A percentile compares a stretch with the other conserved stretches of the same genome.
phyloP scores from a whole-genome alignment of 2,888 invertebrate genomes.

The Mimumesa dahlbomi region DNA sequence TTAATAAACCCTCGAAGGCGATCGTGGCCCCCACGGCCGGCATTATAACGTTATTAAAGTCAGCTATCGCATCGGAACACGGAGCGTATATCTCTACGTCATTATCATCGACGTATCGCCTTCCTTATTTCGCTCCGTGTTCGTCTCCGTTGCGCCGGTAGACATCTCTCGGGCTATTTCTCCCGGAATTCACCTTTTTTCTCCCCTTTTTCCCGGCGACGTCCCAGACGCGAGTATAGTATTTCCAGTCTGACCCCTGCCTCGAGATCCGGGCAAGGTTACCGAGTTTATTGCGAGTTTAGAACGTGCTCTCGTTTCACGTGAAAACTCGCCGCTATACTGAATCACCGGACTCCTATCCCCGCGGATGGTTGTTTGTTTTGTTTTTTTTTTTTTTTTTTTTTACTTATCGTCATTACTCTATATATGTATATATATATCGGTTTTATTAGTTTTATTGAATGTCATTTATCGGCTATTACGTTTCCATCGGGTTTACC shows the following conservation, averaged over 20 bases:
- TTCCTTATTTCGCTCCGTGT: constrained; percentile 16
- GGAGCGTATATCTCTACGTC: constrained; percentile 50
- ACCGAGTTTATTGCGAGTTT: constrained; percentile 69
- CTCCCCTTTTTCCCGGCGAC: constrained; percentile 10
- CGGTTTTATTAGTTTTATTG: too few relatives aligned
- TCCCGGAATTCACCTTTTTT: constrained; percentile 18
- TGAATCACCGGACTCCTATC: constrained; percentile 23
- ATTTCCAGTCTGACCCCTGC: constrained; percentile 66
- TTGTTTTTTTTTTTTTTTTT: constrained; percentile 24
- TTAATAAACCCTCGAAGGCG: constrained; percentile 65
- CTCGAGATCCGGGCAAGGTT: constrained; percentile 67
- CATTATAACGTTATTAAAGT: constrained; percentile 67
- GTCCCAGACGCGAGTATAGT: constrained; percentile 29
- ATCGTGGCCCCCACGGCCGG: constrained; percentile 42
- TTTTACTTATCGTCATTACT: too few relatives aligned
- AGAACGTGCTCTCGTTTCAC: constrained; percentile 66
- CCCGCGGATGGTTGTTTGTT: too few relatives aligned
- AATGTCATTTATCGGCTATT: too few relatives aligned
- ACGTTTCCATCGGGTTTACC: too few relatives aligned
- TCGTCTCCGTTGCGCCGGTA: constrained; percentile 7
- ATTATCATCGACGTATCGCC: constrained; percentile 61
- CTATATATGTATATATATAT: too few relatives aligned
- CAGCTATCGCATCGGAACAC: constrained; percentile 62
- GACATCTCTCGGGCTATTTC: constrained; percentile 15
- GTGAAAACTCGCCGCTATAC: constrained; percentile 41